Conservation (phyloP, 1,140 invertebrate species). For the Daktulosphaira vitifoliae region DNA sequence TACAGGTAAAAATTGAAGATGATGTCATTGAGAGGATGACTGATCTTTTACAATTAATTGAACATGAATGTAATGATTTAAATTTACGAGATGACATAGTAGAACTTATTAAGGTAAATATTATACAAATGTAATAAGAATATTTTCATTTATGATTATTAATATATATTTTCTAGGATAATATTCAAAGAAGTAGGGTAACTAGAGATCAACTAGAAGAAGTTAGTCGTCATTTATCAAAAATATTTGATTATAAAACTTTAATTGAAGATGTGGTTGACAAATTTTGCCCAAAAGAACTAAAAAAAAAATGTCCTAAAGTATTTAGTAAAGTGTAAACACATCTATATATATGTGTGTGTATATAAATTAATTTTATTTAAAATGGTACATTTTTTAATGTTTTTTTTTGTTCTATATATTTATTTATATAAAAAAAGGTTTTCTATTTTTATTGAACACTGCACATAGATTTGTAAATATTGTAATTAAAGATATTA, state of each 20-base stretch:
- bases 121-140: too few relatives aligned
- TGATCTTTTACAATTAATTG: neutral
- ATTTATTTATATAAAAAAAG: too few relatives aligned
- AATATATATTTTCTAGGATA: conserved; percentile 3
- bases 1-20: neutral
- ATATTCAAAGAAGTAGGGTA: conserved; percentile 8
- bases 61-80: neutral
- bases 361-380: too few relatives aligned
- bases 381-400: too few relatives aligned
- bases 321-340: neutral
- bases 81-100: neutral
- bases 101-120: conserved; percentile 4
- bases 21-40: neutral
- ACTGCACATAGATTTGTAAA: too few relatives aligned
- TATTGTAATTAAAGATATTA: too few relatives aligned
- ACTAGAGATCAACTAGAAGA: neutral
- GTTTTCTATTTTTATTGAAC: too few relatives aligned
- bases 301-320: conserved; percentile 8
- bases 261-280: conserved; percentile 2
- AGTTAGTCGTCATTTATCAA: neutral
- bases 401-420: too few relatives aligned
- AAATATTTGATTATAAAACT: conserved; percentile 6
- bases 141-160: too few relatives aligned
- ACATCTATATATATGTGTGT: too few relatives aligned
- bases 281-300: conserved; percentile 18